phyloP scores from a whole-genome alignment of 2,113 vertebrate species.

The Alces alces region DNA sequence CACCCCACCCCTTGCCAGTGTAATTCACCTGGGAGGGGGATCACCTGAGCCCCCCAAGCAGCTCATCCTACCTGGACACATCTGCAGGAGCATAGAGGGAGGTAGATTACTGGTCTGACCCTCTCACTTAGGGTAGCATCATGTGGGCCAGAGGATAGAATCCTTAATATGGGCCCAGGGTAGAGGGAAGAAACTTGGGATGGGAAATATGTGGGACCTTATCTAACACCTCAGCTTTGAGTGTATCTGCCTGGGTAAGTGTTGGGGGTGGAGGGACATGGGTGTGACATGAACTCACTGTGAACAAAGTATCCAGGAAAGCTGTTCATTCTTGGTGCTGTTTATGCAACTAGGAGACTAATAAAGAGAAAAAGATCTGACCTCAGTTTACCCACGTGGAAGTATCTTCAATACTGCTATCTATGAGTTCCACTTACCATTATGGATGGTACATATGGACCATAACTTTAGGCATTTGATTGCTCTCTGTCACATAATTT shows the following conservation, averaged over 20 bases:
- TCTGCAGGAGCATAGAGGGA: fast-evolving
- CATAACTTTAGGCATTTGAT: not conserved
- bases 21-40: not conserved
- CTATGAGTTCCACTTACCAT: not conserved
- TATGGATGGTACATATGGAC: not conserved
- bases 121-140: not conserved
- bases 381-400: not conserved
- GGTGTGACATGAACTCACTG: not conserved
- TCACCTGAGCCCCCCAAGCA: not conserved
- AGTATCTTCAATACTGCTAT: not conserved
- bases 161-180: not conserved
- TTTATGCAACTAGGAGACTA: not conserved
- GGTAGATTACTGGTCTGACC: not conserved
- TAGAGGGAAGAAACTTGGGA: not conserved
- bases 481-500: not conserved
- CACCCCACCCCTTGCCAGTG: not conserved
- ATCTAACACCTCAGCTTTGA: not conserved
- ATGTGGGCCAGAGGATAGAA: not conserved
- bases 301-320: not conserved
- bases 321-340: not conserved
- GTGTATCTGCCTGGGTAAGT: not conserved
- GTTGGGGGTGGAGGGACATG: not conserved
- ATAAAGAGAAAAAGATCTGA: not conserved
- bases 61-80: not conserved
- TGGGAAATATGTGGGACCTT: not conserved